Base-by-base conservation (phyloP, 1,140 invertebrate genomes). In the Polyergus mexicanus region DNA sequence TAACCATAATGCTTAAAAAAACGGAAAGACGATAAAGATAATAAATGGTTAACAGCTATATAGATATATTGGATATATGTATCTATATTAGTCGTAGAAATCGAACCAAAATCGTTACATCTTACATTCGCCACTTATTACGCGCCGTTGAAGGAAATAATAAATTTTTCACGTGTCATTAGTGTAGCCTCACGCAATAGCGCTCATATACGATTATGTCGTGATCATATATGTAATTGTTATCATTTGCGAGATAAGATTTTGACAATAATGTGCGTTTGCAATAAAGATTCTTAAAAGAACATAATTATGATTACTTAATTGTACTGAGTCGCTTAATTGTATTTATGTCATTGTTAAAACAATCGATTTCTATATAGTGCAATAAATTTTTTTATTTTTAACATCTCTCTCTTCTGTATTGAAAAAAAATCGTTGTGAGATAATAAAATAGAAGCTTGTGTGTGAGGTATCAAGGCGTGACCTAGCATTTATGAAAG, bases 251-350 rank as follows among this genome's bases (percentile, higher is more conserved):
- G 38, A 3, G 58, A 72, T 19, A 25, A 35, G 22, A 32, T 72
- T 71, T 81, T 32, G 35, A 68, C 78, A 81, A 81, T 60, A 81
- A 81, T 16, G 25, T 72, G 54, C 60, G 11, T 71, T 60, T 72
- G 35, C 54, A 25, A 69, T 81, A 68, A 68, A 80, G 4, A 54
- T 38, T 28, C 54, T 71, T 8, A 58, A 22, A 47, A n/a, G 10
- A n/a, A 25, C 13, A 19, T 80, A 54, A 80, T 71, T 71, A 51
- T 51, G 68, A 78, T 58, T 32, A 0, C 25, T 28, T 28, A 28
- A 28, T 28, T 0, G 1, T 28, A 28, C 1, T 1, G 0, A 28
- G 25, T 16, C 63, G 47, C 44, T 69, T 69, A 80, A 80, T 80
- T 69, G 47, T 62, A 69, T 54, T 81, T 81, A 71, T 32, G 38